Percentiles rank a stretch among this genome's conserved stretches.
Conservation (phyloP, 2,888 invertebrate genomes). For the Ypsolopha sequella region DNA sequence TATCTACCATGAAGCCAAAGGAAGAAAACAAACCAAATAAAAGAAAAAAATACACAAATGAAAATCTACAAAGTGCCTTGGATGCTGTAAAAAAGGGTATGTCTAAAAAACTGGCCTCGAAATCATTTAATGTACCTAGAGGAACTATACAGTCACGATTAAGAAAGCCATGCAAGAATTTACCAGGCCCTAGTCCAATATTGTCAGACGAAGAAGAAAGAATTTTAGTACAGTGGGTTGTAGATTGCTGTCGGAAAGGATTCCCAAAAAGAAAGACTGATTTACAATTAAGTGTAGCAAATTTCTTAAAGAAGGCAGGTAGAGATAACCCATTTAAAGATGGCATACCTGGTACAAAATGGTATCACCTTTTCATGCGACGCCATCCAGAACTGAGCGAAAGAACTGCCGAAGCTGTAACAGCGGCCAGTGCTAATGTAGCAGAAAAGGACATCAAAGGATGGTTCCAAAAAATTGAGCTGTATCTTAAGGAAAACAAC, state of each 20-base stretch:
- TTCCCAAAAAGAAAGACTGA: conserved; percentile 13
- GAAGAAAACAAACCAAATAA: not conserved
- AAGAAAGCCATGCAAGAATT: not conserved
- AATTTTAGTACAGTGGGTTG: conserved; percentile 5
- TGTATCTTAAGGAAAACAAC: conserved; percentile 12
- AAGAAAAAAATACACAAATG: conserved; percentile 3
- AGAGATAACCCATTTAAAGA: too few relatives aligned
- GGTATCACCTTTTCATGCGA: conserved; percentile 15
- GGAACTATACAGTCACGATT: too few relatives aligned
- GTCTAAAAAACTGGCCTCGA: conserved; percentile 9
- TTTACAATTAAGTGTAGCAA: too few relatives aligned
- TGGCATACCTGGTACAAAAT: too few relatives aligned
- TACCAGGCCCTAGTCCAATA: conserved; percentile 5
- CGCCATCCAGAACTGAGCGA: conserved; percentile 14
- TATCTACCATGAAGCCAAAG: too few relatives aligned
- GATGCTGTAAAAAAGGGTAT: conserved; percentile 10
- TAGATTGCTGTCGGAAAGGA: conserved; percentile 8
- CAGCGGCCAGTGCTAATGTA: not conserved
- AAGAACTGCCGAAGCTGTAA: conserved; percentile 4
- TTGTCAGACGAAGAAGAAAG: conserved; percentile 8
- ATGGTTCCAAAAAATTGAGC: not conserved
- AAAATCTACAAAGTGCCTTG: conserved; percentile 11
- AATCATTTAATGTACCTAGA: conserved; percentile 12
- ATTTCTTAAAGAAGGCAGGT: too few relatives aligned
- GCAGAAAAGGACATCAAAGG: conserved; percentile 1